Evolutionary conservation across 1,140 invertebrate species (phyloP), one percentile per base, ranked within the genome.

Genomic region (Sarcophaga peregrina): DNA sequence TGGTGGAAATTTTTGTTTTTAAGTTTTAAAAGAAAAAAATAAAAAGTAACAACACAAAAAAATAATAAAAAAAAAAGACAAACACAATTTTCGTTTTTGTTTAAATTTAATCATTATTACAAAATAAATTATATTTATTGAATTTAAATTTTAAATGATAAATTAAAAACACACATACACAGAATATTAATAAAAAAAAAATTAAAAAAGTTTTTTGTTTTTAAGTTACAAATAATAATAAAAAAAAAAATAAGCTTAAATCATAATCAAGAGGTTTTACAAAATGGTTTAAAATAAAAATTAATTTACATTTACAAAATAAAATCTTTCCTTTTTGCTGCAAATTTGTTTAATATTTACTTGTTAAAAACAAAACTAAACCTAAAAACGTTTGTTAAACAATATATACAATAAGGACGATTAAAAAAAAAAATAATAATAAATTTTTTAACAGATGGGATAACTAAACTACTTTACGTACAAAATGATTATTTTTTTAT

Each of bases 1-100:
- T 62, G 62, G 62, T 81, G 80, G 48, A 76, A 25, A 45, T 37
- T 37, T 37, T 37, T 37, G 74, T 15, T 76, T 50, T 76, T n/a
- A 9, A 76, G 75, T 78, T 78, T 50, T 15, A 58, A 50, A 15
- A 78, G 80, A 73, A 82, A 82, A 72, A 82, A 48, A 82, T 80
- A 20, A 37, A 37, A 37, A 37, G 25, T 37, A 2, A 37, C 1
- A 37, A 37, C n/a, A n/a, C n/a, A 37, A 37, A 62, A 4, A 82
- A 82, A 74, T 50, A 25, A 50, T 48, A 62, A 20, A 62, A 54
- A 81, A 50, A 73, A 62, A 20, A 62, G 25, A 81, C 78, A 62
- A 37, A 81, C 52, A 62, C 54, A 81, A 76, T n/a, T 76, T 76
- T 37, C 25, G 25, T 37, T 37, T 75, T 8, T 37, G 15, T 80